phyloP scores from a whole-genome alignment of 1,140 invertebrate genomes.

The Carcinoscorpius rotundicauda region DNA sequence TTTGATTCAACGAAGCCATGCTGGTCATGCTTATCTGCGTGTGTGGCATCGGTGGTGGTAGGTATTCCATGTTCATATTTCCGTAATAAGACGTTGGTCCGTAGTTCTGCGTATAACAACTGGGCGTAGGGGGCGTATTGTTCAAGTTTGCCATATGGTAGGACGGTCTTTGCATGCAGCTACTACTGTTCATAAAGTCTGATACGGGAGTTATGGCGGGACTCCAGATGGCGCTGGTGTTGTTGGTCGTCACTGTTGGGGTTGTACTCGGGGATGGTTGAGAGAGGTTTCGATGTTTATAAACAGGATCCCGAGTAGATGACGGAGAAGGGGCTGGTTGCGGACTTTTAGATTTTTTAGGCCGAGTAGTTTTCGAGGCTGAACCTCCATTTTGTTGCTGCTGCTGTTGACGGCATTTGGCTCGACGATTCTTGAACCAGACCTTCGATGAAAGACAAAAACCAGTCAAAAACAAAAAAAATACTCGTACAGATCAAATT shows the following conservation, averaged over 20 bases:
- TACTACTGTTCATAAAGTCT: constrained; percentile 32
- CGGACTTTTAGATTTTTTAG: constrained; percentile 26
- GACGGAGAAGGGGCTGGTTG: neutral
- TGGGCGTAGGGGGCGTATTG: constrained; percentile 24
- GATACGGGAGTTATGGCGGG: constrained; percentile 32
- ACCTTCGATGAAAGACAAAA: constrained; percentile 50
- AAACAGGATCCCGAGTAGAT: too few species aligned
- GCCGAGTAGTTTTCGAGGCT: constrained; percentile 23
- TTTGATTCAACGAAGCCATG: constrained; percentile 14
- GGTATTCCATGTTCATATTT: constrained; percentile 36
- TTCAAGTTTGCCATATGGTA: constrained; percentile 25
- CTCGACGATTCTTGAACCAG: constrained; percentile 96
- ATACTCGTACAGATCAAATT: too few species aligned
- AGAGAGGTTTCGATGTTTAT: too few species aligned
- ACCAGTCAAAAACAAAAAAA: neutral
- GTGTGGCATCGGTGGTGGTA: constrained; percentile 24
- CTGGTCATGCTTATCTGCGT: constrained; percentile 18
- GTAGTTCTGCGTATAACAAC: constrained; percentile 31
- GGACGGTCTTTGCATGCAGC: constrained; percentile 34
- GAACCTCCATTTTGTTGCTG: constrained; percentile 29
- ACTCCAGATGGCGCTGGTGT: constrained; percentile 35
- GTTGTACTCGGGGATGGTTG: constrained; percentile 24
- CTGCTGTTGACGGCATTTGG: constrained; percentile 65
- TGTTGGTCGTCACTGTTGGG: constrained; percentile 23
- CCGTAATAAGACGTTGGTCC: constrained; percentile 33